phyloP scores from a whole-genome alignment of 2,888 invertebrate genomes.

The Onthophagus sagittarius region DNA sequence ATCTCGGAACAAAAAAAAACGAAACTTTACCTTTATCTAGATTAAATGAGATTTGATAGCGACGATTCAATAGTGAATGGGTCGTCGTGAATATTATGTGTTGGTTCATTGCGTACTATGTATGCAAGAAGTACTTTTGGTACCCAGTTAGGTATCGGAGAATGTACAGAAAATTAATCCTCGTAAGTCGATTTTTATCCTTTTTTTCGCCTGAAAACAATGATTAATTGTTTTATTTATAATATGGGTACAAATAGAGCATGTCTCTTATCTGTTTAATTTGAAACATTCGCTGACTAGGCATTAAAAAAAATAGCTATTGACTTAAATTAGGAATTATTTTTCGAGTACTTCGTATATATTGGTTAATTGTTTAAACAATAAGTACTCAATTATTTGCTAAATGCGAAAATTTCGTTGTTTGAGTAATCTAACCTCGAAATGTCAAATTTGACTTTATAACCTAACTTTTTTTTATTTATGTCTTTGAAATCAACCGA shows the following conservation, averaged over 20 bases:
- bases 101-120: slow-evolving; percentile 42
- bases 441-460: too few species aligned
- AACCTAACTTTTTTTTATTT: too few species aligned
- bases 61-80: slow-evolving; percentile 19
- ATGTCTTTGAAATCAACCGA: too few species aligned
- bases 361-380: too few species aligned
- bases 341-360: too few species aligned
- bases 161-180: slow-evolving; percentile 33
- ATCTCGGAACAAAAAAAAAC: not conserved
- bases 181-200: slow-evolving; percentile 34
- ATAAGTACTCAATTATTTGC: too few species aligned
- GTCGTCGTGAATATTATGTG: slow-evolving; percentile 33
- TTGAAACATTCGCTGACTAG: too few species aligned
- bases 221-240: not conserved
- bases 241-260: not conserved
- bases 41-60: slow-evolving; percentile 15
- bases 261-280: too few species aligned
- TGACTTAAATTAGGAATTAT: too few species aligned
- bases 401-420: too few species aligned
- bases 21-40: slow-evolving; percentile 1
- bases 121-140: slow-evolving; percentile 43
- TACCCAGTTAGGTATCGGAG: slow-evolving; percentile 40
- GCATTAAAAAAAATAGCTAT: too few species aligned
- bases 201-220: not conserved
- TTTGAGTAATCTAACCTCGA: too few species aligned